These are phyloP conservation scores for Poicephalus meyeri DNA, from an alignment of 2,113 vertebrate species.

Conservation along the genomic window DNA sequence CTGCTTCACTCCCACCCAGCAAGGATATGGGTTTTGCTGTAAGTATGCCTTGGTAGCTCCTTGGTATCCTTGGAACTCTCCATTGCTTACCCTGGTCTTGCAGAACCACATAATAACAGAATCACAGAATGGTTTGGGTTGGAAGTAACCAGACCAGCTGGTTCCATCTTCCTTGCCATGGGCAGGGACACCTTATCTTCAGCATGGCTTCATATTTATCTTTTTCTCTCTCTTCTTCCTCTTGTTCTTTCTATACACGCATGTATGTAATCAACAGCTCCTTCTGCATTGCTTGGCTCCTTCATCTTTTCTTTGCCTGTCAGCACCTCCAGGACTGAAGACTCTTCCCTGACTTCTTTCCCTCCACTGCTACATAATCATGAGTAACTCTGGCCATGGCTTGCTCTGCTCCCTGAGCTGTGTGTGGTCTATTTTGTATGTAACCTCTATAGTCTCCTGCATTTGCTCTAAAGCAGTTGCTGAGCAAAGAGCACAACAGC, in stretches of 20 bases:
- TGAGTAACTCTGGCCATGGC: not conserved
- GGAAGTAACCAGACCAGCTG: not conserved
- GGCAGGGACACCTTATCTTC: not conserved
- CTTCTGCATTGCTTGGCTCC: not conserved
- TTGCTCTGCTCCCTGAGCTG: rapidly evolving
- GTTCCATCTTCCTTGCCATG: not conserved
- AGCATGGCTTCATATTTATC: not conserved
- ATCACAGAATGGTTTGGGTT: not conserved
- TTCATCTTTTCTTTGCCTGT: not conserved
- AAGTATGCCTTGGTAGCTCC: not conserved
- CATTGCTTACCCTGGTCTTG: not conserved
- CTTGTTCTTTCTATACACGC: not conserved
- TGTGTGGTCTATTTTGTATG: not conserved
- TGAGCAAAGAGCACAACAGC: not conserved
- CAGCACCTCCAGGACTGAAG: not conserved
- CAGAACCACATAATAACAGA: not conserved
- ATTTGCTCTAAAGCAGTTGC: not conserved
- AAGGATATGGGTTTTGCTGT: rapidly evolving
- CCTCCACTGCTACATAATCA: not conserved
- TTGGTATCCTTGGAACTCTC: not conserved
- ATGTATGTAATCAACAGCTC: not conserved
- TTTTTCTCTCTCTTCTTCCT: not conserved
- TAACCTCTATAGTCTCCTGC: not conserved
- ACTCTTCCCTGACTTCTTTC: not conserved
- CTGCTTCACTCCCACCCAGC: not conserved